Evolutionary conservation across 2,888 invertebrate genomes (phyloP).

Genomic region (Eupithecia centaureata): DNA sequence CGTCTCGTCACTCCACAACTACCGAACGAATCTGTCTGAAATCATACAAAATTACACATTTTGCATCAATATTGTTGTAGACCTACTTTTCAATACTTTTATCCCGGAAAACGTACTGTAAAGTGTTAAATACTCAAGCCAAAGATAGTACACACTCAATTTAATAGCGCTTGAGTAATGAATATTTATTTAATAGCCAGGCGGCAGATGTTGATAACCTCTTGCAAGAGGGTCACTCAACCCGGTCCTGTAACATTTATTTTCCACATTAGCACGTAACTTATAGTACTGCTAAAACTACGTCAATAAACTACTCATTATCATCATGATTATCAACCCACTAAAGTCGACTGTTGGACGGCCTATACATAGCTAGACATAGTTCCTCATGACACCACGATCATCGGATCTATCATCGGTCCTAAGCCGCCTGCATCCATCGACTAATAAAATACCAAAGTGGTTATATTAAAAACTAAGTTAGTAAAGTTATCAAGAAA

Average conservation of each 20-base stretch:
- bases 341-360: neutral
- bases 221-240: slow-evolving; percentile 4
- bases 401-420: too few species aligned
- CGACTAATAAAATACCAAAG: neutral
- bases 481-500: neutral
- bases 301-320: neutral
- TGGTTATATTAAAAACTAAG: neutral
- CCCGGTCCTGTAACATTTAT: neutral
- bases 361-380: too few species aligned
- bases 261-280: neutral
- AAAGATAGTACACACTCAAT: neutral
- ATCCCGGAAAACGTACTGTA: neutral
- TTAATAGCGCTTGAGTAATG: neutral
- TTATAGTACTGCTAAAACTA: neutral
- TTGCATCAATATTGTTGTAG: too few species aligned
- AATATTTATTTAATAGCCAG: neutral
- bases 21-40: too few species aligned
- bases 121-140: neutral
- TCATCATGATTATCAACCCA: neutral
- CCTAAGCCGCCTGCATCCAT: neutral
- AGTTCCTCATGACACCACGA: too few species aligned
- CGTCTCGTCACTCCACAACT: too few species aligned
- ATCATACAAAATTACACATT: too few species aligned
- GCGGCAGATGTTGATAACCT: slow-evolving; percentile 7
- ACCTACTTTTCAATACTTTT: too few species aligned